Percentiles rank a stretch among this genome's conserved stretches.
phyloP scores from a whole-genome alignment of 2,888 invertebrate genomes.

The Pyralis farinalis region DNA sequence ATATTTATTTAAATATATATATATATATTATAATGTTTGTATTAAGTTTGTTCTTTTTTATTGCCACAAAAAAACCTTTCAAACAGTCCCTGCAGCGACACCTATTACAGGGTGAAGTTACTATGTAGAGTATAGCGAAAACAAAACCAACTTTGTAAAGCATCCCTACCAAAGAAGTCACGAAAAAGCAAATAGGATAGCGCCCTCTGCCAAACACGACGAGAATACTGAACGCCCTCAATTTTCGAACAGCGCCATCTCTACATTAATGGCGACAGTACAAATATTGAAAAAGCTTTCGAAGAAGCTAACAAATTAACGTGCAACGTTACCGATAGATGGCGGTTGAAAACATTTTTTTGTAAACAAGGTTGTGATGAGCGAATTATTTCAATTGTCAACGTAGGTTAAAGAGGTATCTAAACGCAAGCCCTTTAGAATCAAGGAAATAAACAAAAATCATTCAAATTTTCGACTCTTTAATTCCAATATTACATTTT shows the following conservation, averaged over 20 bases:
- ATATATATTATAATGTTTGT: too few relatives aligned
- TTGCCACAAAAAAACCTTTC: too few relatives aligned
- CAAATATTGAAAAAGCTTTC: slow-evolving; percentile 15
- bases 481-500: too few relatives aligned
- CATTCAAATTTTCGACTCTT: too few relatives aligned
- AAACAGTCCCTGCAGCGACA: slow-evolving; percentile 23
- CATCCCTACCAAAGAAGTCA: neutral
- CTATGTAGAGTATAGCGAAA: neutral
- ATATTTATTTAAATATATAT: too few relatives aligned
- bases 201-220: slow-evolving; percentile 8
- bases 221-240: neutral
- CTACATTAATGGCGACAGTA: neutral
- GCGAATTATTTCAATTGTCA: slow-evolving; percentile 12
- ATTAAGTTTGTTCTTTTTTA: too few relatives aligned
- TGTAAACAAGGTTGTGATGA: slow-evolving; percentile 46
- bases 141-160: too few relatives aligned
- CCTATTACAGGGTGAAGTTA: slow-evolving; percentile 34
- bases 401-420: too few relatives aligned
- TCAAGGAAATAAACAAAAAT: too few relatives aligned
- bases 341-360: slow-evolving; percentile 37
- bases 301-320: slow-evolving; percentile 24
- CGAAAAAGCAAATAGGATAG: neutral
- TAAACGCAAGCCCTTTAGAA: too few relatives aligned
- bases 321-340: slow-evolving; percentile 37
- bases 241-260: slow-evolving; percentile 30